These are phyloP conservation scores for Euphonia xanthogaster DNA, from an alignment of 2,797 vertebrate genomes.

Conservation along the genomic window DNA sequence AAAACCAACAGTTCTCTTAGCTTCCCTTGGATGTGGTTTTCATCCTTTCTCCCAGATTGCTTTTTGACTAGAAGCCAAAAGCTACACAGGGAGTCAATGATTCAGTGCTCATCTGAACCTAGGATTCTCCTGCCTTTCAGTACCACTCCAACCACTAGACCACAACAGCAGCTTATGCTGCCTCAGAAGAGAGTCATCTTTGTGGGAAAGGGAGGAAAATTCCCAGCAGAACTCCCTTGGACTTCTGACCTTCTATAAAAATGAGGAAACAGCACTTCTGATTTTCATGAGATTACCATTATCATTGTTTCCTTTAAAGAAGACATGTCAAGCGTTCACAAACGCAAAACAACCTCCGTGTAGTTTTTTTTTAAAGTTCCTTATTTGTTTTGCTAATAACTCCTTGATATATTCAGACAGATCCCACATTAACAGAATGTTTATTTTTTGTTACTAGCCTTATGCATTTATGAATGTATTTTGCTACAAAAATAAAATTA, in stretches of 20 bases:
- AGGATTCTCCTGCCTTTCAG: not conserved
- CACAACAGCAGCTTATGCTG: not conserved
- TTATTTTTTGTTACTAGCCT: not conserved
- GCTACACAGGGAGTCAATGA: not conserved
- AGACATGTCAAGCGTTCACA: not conserved
- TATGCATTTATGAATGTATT: not conserved
- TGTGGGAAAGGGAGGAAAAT: slow-evolving; percentile 64
- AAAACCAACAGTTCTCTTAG: not conserved
- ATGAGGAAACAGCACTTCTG: slow-evolving; percentile 44
- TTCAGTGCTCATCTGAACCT: slow-evolving; percentile 24
- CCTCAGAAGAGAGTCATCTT: not conserved
- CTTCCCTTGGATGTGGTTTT: not conserved
- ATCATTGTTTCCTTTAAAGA: slow-evolving; percentile 31
- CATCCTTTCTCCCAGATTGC: slow-evolving; percentile 24
- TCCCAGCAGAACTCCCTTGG: slow-evolving; percentile 65
- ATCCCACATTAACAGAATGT: not conserved
- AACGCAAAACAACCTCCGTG: not conserved
- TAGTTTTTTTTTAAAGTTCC: not conserved
- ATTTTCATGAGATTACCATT: slow-evolving; percentile 48
- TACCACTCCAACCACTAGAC: not conserved
- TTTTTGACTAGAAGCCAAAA: slow-evolving; percentile 41
- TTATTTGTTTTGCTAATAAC: not conserved
- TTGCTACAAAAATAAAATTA: not conserved
- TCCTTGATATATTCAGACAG: not conserved
- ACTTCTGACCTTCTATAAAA: slow-evolving; percentile 54